Base-by-base conservation (phyloP, 2,113 vertebrate genomes). In the Salvelinus alpinus region DNA sequence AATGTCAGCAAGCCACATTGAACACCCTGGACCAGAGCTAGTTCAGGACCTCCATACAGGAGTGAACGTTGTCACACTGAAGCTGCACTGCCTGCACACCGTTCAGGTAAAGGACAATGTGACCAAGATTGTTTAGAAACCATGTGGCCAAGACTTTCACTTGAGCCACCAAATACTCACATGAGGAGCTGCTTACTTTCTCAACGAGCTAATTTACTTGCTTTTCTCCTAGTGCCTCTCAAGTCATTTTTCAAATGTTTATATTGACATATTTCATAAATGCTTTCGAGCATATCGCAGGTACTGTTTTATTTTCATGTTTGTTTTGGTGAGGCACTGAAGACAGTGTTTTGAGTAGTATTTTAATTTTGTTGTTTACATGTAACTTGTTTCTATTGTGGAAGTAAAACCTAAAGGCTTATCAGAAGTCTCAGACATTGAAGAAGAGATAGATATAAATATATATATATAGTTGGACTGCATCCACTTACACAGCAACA, bases 261-360 rank as follows among this genome's bases (percentile, higher is more conserved):
- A 62, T 62, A 22, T 62, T 24, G n/a, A 16, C n/a, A 62, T n/a
- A 22, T 22, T 22, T 62, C 18, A 57, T 57, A n/a, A n/a, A 62
- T 73, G 29, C 38, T 65, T 64, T 64, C 1, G 27, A 73, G 20
- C 34, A 27, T 14, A 27, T 51, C 14, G 18, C 51, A 8, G 16
- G 70, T 72, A 60, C 27, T 54, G 3, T 54, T 71, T 14, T 59
- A 54, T 72, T 72, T 57, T 57, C 25, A 60, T 72, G n/a, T 71
- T 71, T 71, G 69, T 71, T 18, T 25, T 71, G n/a, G 66, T 68
- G 66, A 31, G 18, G 31, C 66, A 68, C 66, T 68, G 29, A 34
- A 68, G 66, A 62, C 59, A 62, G 59, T 62, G 59, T 62, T 62
- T 62, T 12, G 31, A 68, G 66, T 38, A 68, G 29, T 68, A 68